Evolutionary conservation across 2,888 invertebrate species (phyloP).

Genomic region (Laothoe populi): DNA sequence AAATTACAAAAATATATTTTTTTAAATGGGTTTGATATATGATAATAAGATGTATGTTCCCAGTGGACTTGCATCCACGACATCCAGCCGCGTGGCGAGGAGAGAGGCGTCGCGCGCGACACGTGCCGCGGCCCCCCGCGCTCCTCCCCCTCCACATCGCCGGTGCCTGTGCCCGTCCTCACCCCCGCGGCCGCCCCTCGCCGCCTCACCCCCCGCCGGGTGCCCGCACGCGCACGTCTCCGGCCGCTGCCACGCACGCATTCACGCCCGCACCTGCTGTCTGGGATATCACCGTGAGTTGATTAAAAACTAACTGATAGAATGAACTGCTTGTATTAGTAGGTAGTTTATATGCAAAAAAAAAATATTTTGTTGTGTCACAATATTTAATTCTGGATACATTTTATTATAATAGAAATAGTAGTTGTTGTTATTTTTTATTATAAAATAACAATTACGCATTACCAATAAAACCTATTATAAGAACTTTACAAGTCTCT

Average conservation of each 20-base stretch:
- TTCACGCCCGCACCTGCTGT: slow-evolving; percentile 33
- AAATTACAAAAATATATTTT: no score
- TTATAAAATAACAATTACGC: no score
- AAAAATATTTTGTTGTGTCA: no score
- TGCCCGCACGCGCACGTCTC: slow-evolving; percentile 37
- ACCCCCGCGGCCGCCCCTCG: slow-evolving; percentile 38
- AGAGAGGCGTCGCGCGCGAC: slow-evolving; percentile 57
- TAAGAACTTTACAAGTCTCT: no score
- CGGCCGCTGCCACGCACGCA: slow-evolving; percentile 44
- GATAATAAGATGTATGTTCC: slow-evolving; percentile 3
- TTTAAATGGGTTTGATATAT: no score
- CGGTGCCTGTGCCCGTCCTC: slow-evolving; percentile 37
- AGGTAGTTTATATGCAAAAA: no score
- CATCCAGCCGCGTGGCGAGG: slow-evolving; percentile 88
- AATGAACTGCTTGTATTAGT: no score
- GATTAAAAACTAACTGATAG: no score
- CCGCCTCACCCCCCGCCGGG: slow-evolving; percentile 40
- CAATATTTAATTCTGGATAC: no score
- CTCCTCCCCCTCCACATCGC: slow-evolving; percentile 32
- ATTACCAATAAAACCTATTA: no score
- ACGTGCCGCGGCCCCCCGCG: slow-evolving; percentile 35
- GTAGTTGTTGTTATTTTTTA: no score
- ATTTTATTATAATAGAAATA: no score
- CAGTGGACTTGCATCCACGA: slow-evolving; percentile 98
- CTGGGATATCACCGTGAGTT: neutral